A percentile compares a stretch with the other conserved stretches of the same genome.
phyloP scores from a whole-genome alignment of 2,888 invertebrate genomes.

The Trissolcus brochymenae region DNA sequence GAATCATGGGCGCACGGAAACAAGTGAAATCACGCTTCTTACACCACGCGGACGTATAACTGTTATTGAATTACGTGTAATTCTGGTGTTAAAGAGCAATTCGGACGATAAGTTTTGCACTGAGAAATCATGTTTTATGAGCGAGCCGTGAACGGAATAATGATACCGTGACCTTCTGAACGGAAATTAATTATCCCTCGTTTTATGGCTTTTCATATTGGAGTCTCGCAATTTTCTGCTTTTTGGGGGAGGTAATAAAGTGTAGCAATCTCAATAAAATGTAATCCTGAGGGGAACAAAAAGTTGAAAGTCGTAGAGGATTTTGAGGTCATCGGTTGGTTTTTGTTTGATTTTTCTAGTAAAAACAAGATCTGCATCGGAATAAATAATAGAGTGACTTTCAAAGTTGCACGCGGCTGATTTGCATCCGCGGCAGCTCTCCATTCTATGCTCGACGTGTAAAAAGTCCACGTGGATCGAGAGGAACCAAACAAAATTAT shows the following conservation, averaged over 20 bases:
- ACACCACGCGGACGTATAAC: slow-evolving; percentile 34
- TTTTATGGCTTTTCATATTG: background rate
- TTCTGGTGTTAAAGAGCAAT: slow-evolving; percentile 48
- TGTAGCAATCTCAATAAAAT: too few relatives aligned
- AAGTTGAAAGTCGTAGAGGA: too few relatives aligned
- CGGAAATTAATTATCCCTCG: slow-evolving; percentile 5
- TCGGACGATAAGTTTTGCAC: slow-evolving; percentile 39
- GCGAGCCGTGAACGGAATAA: slow-evolving; percentile 12
- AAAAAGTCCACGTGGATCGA: slow-evolving; percentile 43
- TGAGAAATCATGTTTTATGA: slow-evolving; percentile 44
- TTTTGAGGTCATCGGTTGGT: too few relatives aligned
- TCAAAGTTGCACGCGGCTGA: slow-evolving; percentile 47
- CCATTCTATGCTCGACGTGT: slow-evolving; percentile 50
- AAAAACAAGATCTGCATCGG: slow-evolving; percentile 50
- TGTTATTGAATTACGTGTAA: slow-evolving; percentile 54
- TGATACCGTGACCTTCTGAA: slow-evolving; percentile 1
- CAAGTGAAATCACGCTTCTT: slow-evolving; percentile 52
- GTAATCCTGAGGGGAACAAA: too few relatives aligned
- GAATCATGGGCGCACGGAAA: slow-evolving; percentile 38
- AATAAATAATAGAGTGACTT: slow-evolving; percentile 57
- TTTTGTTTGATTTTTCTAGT: background rate
- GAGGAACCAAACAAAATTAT: slow-evolving; percentile 51
- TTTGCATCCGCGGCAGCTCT: slow-evolving; percentile 52
- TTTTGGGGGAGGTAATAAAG: too few relatives aligned
- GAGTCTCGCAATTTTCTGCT: background rate